Evolutionary conservation across 2,888 invertebrate genomes (phyloP), one percentile per base, ranked within the genome.

Genomic region (Nemapogon koenigi): DNA sequence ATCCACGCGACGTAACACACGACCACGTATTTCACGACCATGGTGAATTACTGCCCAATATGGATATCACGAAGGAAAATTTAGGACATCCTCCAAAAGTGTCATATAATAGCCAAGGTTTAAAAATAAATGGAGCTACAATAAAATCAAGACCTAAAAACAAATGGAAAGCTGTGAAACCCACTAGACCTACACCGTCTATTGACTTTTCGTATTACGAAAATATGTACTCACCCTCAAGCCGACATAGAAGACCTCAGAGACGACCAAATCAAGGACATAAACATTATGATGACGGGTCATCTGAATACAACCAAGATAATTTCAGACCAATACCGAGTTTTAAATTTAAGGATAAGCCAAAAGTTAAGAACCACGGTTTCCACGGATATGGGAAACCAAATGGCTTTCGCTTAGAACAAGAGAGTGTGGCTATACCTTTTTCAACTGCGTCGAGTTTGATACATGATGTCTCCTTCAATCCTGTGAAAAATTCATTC

Each of bases 11-110:
- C 40, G 78, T 75, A n/a, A 78, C 79, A 3, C 78, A 80, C 50
- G 79, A 79, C 44, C 80, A 80, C 43, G 61, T 73, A 39, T 72
- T 73, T 49, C 79, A 80, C 44, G 79, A 80, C 45, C 80, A 80
- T 37, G 80, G 79, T 10, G 79, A 79, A 55, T 57, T 78, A 32
- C 61, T 76, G 14, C 42, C 66, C 2, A 59, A 62, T 43, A 43
- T 63, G 7, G 71, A 73, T 44, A 51, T 76, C 32, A 58, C 57
- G 8, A 70, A 63, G 40, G 65, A 67, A 6, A 48, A 57, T 17
- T 51, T 75, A 42, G 50, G 59, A 17, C 51, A 51, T 16, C 67
- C 70, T 26, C 69, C 76, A 1, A 68, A 64, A 55, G 50, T 61
- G 26, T 65, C 71, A 1, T 75, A 75, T 39, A 66, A 67, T 30